Evolutionary conservation across 2,797 vertebrate species (phyloP).

Genomic region (Diceros bicornis): DNA sequence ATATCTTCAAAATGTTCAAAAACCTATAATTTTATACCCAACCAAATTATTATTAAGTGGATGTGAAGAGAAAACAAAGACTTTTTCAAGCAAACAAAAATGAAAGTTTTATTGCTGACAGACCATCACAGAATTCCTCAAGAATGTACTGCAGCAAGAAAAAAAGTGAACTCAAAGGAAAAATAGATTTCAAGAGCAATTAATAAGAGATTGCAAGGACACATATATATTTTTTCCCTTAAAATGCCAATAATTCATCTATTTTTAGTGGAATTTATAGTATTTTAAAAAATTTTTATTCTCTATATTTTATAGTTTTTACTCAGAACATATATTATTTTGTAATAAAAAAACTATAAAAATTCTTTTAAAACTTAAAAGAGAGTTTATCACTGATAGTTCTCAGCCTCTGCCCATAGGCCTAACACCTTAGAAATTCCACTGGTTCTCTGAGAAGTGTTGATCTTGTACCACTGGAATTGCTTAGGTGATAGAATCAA

Average conservation of each 20-base stretch:
- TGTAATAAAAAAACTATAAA: background rate
- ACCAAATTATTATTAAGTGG: background rate
- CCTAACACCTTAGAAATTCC: background rate
- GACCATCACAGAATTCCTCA: background rate
- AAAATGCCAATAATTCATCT: background rate
- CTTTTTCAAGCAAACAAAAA: background rate
- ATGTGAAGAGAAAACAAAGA: background rate
- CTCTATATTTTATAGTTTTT: background rate
- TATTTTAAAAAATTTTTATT: background rate
- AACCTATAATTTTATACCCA: background rate
- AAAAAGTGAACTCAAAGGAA: background rate
- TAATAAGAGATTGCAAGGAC: background rate
- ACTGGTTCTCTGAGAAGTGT: background rate
- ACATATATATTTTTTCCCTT: background rate
- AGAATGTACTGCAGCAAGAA: background rate
- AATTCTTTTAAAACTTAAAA: background rate
- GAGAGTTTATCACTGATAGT: background rate
- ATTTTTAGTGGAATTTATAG: background rate
- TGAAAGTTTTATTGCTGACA: background rate
- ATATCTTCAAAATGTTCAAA: background rate
- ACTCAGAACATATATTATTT: background rate
- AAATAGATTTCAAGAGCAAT: background rate
- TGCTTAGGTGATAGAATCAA: background rate
- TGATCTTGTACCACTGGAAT: background rate
- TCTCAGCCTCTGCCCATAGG: background rate